Evolutionary conservation across 2,888 invertebrate species (phyloP).

Genomic region (Megaustenia siamemsis): DNA sequence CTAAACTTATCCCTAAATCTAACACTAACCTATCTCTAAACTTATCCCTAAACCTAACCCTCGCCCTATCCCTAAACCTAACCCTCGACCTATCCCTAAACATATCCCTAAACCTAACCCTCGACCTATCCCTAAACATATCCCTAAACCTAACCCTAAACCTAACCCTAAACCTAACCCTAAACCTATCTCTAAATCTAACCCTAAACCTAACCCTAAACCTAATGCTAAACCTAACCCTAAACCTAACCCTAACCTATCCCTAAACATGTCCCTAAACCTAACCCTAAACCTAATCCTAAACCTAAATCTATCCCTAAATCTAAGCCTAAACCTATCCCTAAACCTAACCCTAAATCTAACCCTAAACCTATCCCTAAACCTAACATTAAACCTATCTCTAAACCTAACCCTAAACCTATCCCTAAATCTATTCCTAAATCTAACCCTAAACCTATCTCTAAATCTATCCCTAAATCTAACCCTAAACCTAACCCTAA

Average conservation of each 20-base stretch:
- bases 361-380: neutral
- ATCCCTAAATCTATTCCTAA: neutral
- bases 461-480: too few relatives aligned
- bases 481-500: constrained; percentile 9
- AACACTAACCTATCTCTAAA: too few relatives aligned
- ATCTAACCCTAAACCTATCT: neutral
- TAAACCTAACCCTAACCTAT: neutral
- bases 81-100: too few relatives aligned
- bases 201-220: too few relatives aligned
- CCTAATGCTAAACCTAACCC: neutral
- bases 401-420: neutral
- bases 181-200: too few relatives aligned
- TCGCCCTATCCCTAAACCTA: too few relatives aligned
- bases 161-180: neutral
- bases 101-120: too few relatives aligned
- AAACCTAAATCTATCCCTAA: neutral
- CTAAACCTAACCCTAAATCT: constrained; percentile 11
- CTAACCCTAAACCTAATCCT: neutral
- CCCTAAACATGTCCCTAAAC: neutral
- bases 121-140: neutral
- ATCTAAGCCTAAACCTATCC: constrained; percentile 14
- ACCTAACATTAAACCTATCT: neutral
- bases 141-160: neutral
- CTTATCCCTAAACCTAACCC: too few relatives aligned
- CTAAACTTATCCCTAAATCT: neutral